Evolutionary conservation across 2,797 vertebrate species (phyloP).

Genomic region (Chelmon rostratus): DNA sequence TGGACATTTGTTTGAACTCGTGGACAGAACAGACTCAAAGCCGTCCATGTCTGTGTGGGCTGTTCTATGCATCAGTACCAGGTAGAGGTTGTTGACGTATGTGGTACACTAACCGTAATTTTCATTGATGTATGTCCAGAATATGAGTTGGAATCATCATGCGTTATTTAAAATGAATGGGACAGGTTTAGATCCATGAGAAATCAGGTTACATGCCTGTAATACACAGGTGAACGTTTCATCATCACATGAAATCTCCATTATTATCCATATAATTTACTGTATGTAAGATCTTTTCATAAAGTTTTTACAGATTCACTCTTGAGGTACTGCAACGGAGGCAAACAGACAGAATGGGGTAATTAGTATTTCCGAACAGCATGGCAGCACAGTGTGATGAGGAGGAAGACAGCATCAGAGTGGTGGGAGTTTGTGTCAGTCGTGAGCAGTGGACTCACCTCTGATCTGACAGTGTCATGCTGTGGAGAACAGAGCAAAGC

Average conservation of each 20-base stretch:
- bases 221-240: constrained; percentile 17
- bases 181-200: background rate
- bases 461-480: background rate
- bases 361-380: background rate
- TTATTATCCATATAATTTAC: constrained; percentile 6
- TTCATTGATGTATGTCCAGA: background rate
- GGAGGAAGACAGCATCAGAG: background rate
- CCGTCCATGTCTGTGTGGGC: background rate
- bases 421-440: background rate
- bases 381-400: background rate
- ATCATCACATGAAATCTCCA: background rate
- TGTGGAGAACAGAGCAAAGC: background rate
- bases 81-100: background rate
- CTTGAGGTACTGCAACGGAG: background rate
- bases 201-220: constrained; percentile 6
- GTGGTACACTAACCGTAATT: constrained; percentile 23
- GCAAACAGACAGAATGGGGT: background rate
- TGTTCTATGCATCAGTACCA: constrained; percentile 37
- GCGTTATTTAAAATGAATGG: background rate
- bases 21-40: constrained; percentile 1
- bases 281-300: background rate
- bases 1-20: constrained; percentile 15
- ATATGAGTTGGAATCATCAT: background rate
- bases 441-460: background rate
- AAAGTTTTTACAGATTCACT: background rate